Evolutionary conservation across 2,888 invertebrate species (phyloP), one percentile per base, ranked within the genome.

Genomic region (Amiota minor): DNA sequence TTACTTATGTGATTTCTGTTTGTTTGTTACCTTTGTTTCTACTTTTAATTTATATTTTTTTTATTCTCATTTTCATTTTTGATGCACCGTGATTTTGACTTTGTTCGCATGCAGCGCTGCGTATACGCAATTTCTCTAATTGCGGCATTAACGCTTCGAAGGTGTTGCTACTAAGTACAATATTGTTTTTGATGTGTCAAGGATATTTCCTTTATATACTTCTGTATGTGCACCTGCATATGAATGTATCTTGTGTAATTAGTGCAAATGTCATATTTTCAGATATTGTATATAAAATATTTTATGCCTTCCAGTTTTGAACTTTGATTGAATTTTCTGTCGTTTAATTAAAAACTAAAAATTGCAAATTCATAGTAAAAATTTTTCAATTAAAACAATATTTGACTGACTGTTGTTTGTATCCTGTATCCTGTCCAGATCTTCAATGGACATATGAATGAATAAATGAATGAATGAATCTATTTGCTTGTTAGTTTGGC

Each of bases 181-280:
- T 35, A 35, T 35, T 59, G 72, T 70, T 70, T 70, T 72, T 75
- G 72, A 70, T 61, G 68, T 47, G 61, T 49, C 56, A 56, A 56
- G 62, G 62, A 62, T 62, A 53, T 53, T 53, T 0, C 53, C 14
- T 68, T 14, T 20, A 68, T 20, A 47, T 50, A 18, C 9, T 18
- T 14, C 18, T 23, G 45, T 55, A 45, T 70, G 16, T 45, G 18
- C 49, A 20, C 59, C 12, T 56, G 3, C 35, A 53, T 55, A 12
- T 69, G 16, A 53, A 20, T 55, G 56, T 45, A 47, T 55, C n/a
- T 12, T 20, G 20, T 20, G 45, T 55, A 56, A 53, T 23, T 35
- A 64, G 64, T 59, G 59, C 18, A 64, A 47, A 35, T 6, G 11
- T 64, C 47, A 16, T 64, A 64, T 23, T 64, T 23, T 23, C 23